Base-by-base conservation (phyloP, 2,888 invertebrate species). In the Hybos culiciformis region DNA sequence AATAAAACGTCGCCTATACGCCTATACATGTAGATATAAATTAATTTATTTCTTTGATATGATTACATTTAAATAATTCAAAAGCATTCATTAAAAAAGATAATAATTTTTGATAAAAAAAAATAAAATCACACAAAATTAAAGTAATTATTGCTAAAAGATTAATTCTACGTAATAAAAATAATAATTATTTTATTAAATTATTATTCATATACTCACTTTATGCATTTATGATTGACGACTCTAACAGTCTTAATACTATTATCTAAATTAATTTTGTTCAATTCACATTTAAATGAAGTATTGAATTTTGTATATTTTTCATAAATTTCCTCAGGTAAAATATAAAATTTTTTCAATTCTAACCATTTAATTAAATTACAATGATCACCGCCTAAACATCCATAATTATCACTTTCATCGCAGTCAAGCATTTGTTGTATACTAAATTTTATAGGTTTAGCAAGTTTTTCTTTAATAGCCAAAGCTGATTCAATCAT, bases 351-450 rank as follows among this genome's bases (percentile, higher is more conserved):
- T 45, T 75, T 69, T 42, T 72, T 71, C 36, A 67, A 55, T 14
- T 67, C 56, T 48, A 88, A 59, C 87, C 87, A 88, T n/a, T 73
- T 64, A 0, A 87, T 67, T 1, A 87, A 71, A n/a, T 72, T 66
- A 54, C 86, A 87, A 52, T 81, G 80, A 61, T 87, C 84, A 23
- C 88, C 88, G 18, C 88, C 88, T 1, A 71, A 63, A 62, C 88
- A 88, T 0, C 86, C 88, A 48, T 71, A 70, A 63, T 82, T 83
- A 26, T 75, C 76, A 24, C 77, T 71, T 6, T 70, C 68, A 0
- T 86, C 80, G 66, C 90, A 90, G 65, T 90, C 88, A 52, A 90
- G 80, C 54, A 80, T 74, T 71, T 88, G 71, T 64, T 72, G 56
- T 11, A 53, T 71, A 29, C 83, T 74, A 1, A 85, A 83, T 41